Evolutionary conservation across 2,113 vertebrate species (phyloP), one percentile per base, ranked within the genome.

Genomic region (Malaclemys terrapin): DNA sequence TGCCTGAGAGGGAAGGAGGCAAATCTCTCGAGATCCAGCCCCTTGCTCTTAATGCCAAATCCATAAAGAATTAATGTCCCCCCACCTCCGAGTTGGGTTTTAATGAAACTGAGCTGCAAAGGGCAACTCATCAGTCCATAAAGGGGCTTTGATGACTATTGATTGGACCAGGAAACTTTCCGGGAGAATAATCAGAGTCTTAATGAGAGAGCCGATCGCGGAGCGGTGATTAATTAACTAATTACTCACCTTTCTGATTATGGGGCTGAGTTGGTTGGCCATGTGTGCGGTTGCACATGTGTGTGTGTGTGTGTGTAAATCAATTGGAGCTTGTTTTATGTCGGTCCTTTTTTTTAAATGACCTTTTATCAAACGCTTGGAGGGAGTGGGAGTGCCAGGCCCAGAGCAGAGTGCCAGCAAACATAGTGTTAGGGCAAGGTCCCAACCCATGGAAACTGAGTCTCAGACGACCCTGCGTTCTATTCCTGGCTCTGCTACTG

Each of bases 91-190:
- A 31, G 53, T 45, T 35, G 25, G 9, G 17, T 35, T 27, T 65
- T 92, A 79, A 92, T 88, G 56, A 92, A 88, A 72, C 9, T 22
- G 72, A 57, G 54, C 59, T 88, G 83, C 57, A 94, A 92, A 84
- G 90, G 69, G 27, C 89, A 88, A 88, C 54, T 91, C 82, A 96
- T 93, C 92, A 85, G 88, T 94, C 93, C 89, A 82, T 94, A 88
- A 85, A 96, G 76, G 72, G 72, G 62, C 65, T 75, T 45, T 47
- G 82, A 88, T 88, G 81, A 84, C 81, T 88, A 92, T 92, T 72
- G 91, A 92, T 92, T 20, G 80, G 38, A 72, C 31, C 52, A 59
- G 81, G 75, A 75, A 42, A 88, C 79, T 88, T 47, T 65, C 54
- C 53, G 80, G 54, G 72, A 57, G 59, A 69, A 50, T 59, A 88